Percentiles rank a stretch among this genome's conserved stretches.
Evolutionary conservation across 2,888 invertebrate genomes (phyloP).

Genomic region (Alitta virens): DNA sequence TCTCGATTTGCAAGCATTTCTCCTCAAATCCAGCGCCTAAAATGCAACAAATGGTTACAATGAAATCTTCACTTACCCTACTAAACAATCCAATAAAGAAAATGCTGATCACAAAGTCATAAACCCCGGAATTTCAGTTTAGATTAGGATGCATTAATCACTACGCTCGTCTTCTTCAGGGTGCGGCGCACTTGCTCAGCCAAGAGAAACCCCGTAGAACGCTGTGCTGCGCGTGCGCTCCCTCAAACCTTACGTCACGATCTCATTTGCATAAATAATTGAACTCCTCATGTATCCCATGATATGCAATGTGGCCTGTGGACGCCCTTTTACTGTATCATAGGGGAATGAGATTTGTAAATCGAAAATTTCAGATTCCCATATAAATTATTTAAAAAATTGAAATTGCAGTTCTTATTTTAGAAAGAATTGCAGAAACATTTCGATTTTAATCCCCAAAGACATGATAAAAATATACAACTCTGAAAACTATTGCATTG

Average conservation of each 20-base stretch:
- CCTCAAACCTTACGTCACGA: conserved; percentile 9
- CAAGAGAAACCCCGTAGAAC: conserved; percentile 20
- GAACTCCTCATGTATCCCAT: conserved; percentile 4
- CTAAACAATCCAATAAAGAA: conserved; percentile 15
- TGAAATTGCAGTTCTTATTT: too few relatives aligned
- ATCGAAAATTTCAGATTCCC: too few relatives aligned
- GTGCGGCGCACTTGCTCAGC: conserved; percentile 24
- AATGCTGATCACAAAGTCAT: conserved; percentile 12
- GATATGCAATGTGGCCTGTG: not conserved
- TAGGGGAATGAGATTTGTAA: too few relatives aligned
- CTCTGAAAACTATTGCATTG: too few relatives aligned
- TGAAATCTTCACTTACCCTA: conserved; percentile 17
- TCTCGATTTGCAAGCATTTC: too few relatives aligned
- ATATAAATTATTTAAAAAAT: too few relatives aligned
- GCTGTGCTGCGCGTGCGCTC: conserved; percentile 17
- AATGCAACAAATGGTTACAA: not conserved
- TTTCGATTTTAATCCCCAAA: too few relatives aligned
- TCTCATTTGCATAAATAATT: conserved; percentile 19
- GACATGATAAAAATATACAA: too few relatives aligned
- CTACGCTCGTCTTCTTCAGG: conserved; percentile 17
- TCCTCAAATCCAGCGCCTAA: too few relatives aligned
- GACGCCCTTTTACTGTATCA: too few relatives aligned
- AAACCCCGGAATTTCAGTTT: conserved; percentile 14
- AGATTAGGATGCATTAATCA: conserved; percentile 17
- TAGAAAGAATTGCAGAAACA: too few relatives aligned